These are phyloP conservation scores for Neofelis nebulosa DNA, from an alignment of 2,113 vertebrate species.

Conservation along the genomic window DNA sequence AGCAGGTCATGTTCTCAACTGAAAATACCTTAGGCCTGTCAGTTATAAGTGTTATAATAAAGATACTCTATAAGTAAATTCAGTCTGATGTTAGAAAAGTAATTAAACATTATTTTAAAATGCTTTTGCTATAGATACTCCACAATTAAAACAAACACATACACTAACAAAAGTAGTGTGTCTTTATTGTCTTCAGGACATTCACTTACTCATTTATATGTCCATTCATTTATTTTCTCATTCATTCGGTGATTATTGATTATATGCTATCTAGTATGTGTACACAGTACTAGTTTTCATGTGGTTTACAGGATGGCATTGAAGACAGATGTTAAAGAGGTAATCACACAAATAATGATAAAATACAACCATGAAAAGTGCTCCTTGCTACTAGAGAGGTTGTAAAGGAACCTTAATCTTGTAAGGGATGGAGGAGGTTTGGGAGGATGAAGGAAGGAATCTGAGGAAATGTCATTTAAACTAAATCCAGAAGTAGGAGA, in stretches of 20 bases:
- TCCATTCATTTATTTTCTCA: not conserved
- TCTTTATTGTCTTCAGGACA: not conserved
- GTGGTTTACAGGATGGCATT: not conserved
- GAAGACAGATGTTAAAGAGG: not conserved
- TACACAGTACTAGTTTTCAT: not conserved
- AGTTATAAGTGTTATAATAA: conserved; percentile 36
- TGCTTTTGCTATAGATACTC: not conserved
- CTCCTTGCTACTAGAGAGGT: not conserved
- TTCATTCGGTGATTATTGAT: not conserved
- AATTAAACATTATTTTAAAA: not conserved
- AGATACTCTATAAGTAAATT: not conserved
- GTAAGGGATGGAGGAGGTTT: not conserved
- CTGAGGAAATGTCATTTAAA: not conserved
- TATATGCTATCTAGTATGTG: not conserved
- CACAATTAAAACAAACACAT: not conserved
- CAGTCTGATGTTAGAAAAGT: not conserved
- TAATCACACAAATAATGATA: not conserved
- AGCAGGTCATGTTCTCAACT: not conserved
- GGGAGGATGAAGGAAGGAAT: not conserved
- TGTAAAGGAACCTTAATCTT: not conserved
- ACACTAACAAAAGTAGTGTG: not conserved
- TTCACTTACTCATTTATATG: not conserved
- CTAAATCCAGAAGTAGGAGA: not conserved
- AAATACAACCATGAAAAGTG: not conserved
- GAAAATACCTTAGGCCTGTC: not conserved